Evolutionary conservation across 2,797 vertebrate species (phyloP).

Genomic region (Xenentodon cancila): DNA sequence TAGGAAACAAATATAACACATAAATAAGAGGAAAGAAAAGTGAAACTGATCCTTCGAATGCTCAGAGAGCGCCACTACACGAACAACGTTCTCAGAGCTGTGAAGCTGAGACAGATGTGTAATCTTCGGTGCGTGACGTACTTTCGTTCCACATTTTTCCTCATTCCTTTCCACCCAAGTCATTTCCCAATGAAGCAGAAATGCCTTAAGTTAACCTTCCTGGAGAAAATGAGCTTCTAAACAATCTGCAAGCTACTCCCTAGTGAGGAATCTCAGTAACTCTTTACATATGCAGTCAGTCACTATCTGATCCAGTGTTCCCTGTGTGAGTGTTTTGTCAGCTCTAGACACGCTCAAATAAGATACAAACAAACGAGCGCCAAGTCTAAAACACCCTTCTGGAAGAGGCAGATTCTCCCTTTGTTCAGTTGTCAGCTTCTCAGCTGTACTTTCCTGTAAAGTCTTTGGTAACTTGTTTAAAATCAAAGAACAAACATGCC

Average conservation of each 20-base stretch:
- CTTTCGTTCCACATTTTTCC: no score
- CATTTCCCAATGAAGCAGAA: conserved; percentile 25
- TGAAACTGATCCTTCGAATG: no score
- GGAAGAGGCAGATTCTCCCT: conserved; percentile 19
- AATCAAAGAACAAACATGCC: conserved; percentile 43
- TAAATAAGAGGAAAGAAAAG: no score
- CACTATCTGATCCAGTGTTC: background rate
- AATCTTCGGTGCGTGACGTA: conserved; percentile 17
- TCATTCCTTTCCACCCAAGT: conserved; percentile 13
- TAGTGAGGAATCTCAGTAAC: conserved; percentile 15
- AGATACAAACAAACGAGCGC: conserved; percentile 1
- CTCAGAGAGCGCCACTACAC: no score
- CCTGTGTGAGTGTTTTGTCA: conserved; percentile 26
- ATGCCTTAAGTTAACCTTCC: conserved; percentile 34
- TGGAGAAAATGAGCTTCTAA: conserved; percentile 3
- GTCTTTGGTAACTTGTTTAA: conserved; percentile 39
- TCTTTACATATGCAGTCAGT: conserved; percentile 8
- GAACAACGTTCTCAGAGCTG: background rate
- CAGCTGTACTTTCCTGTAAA: conserved; percentile 33
- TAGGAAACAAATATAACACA: no score
- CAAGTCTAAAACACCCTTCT: conserved; percentile 3
- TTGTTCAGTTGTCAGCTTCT: conserved; percentile 9
- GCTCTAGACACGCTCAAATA: conserved; percentile 2
- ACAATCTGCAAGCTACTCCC: conserved; percentile 12
- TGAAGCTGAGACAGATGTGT: conserved; percentile 1